Evolutionary conservation across 2,113 vertebrate species (phyloP).

Genomic region (Sprattus sprattus): DNA sequence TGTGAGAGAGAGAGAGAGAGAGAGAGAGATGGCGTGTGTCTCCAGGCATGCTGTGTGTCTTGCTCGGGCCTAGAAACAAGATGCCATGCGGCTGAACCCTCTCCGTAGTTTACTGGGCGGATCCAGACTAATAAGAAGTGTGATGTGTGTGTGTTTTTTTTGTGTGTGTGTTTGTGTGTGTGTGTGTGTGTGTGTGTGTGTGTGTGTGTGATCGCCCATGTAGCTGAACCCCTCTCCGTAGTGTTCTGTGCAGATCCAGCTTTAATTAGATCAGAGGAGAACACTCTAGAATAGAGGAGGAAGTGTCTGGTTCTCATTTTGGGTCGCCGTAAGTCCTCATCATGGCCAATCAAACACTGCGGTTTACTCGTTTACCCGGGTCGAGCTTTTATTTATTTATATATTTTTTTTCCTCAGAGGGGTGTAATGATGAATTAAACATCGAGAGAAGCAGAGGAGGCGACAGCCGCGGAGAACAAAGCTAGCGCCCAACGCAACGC

Average conservation of each 20-base stretch:
- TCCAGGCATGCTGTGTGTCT: no score
- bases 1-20: no score
- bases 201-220: neutral
- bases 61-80: no score
- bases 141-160: neutral
- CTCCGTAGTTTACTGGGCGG: no score
- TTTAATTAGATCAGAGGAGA: no score
- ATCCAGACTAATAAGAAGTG: no score
- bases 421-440: conserved; percentile 49
- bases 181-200: neutral
- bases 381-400: neutral
- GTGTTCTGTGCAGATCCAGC: no score
- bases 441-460: conserved; percentile 33
- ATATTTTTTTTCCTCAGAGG: neutral
- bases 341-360: neutral
- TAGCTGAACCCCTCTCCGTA: no score
- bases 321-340: neutral
- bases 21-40: no score
- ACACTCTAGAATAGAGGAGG: neutral
- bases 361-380: neutral
- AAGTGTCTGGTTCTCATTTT: neutral
- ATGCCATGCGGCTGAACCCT: no score
- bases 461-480: neutral
- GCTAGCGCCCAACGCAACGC: neutral
- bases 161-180: neutral